A percentile compares a stretch with the other conserved stretches of the same genome.
phyloP scores from a whole-genome alignment of 2,113 vertebrate genomes.

The Hymenochirus boettgeri region DNA sequence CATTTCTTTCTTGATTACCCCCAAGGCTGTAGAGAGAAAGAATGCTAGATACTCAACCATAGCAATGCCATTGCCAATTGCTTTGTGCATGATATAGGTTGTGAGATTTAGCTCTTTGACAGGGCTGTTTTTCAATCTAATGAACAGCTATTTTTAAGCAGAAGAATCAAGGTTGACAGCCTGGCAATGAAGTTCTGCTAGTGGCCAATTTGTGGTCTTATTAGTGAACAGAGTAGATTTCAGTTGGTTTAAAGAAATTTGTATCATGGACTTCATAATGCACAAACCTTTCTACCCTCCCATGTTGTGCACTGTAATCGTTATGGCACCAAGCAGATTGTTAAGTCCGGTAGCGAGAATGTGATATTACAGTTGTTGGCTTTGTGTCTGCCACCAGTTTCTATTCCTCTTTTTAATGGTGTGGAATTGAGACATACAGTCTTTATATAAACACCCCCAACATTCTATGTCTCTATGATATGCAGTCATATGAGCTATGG shows the following conservation, averaged over 20 bases:
- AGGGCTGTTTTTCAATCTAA: conserved; percentile 76
- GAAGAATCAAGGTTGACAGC: conserved; percentile 73
- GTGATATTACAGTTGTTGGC: not conserved
- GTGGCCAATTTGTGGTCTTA: conserved; percentile 73
- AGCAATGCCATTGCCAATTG: conserved; percentile 80
- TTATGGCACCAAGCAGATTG: conserved; percentile 45
- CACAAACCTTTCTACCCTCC: conserved; percentile 52
- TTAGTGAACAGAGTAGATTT: conserved; percentile 61
- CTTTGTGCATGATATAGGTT: conserved; percentile 77
- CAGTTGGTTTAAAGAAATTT: conserved; percentile 64
- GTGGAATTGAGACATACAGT: too few relatives aligned
- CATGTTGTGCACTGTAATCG: conserved; percentile 48
- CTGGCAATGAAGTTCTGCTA: conserved; percentile 72
- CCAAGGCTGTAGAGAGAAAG: conserved; percentile 69
- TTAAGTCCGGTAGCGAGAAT: conserved; percentile 34
- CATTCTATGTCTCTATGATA: too few relatives aligned
- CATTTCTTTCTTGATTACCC: too few relatives aligned
- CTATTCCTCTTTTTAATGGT: too few relatives aligned
- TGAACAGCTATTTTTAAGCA: conserved; percentile 78
- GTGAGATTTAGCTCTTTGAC: conserved; percentile 73
- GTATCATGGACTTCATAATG: conserved; percentile 53
- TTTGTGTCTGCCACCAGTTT: not conserved
- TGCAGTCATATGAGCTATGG: too few relatives aligned
- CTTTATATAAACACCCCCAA: too few relatives aligned
- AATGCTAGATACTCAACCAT: conserved; percentile 74